Percentiles rank a stretch among this genome's conserved stretches.
phyloP scores from a whole-genome alignment of 2,888 invertebrate genomes.

The Diabrotica balteata region DNA sequence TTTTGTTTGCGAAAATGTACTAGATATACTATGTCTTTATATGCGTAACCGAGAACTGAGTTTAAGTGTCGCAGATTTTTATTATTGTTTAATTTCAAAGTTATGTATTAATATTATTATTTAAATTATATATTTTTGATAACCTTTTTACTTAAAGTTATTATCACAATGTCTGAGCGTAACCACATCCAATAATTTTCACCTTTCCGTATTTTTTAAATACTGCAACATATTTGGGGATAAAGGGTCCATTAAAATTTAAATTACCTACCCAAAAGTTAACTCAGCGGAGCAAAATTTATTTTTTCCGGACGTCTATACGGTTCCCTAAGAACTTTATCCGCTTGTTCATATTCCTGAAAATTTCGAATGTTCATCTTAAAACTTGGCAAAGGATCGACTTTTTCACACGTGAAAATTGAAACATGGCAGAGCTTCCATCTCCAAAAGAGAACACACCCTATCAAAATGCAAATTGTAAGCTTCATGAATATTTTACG shows the following conservation, averaged over 20 bases:
- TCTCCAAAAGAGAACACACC: conserved; percentile 40
- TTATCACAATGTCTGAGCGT: too few species aligned
- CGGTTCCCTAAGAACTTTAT: conserved; percentile 13
- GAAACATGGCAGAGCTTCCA: conserved; percentile 35
- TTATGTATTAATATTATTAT: too few species aligned
- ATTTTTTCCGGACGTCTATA: conserved; percentile 3
- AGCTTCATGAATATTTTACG: conserved; percentile 39
- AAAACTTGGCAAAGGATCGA: conserved; percentile 24
- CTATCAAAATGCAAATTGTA: conserved; percentile 45
- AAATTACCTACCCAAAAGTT: conserved; percentile 1
- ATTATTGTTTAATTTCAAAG: too few species aligned
- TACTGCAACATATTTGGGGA: too few species aligned
- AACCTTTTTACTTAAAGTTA: too few species aligned
- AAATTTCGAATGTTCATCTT: conserved; percentile 21
- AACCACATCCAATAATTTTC: too few species aligned
- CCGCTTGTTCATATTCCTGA: conserved; percentile 19
- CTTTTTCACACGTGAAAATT: conserved; percentile 36
- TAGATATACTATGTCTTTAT: too few species aligned
- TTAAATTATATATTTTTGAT: too few species aligned
- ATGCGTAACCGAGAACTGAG: too few species aligned
- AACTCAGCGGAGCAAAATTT: background rate
- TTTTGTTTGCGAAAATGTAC: too few species aligned
- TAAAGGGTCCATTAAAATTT: background rate
- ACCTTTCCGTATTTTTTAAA: too few species aligned
- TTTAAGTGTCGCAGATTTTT: too few species aligned